Conservation (phyloP, 2,797 vertebrate species). For the Monodelphis domestica region DNA sequence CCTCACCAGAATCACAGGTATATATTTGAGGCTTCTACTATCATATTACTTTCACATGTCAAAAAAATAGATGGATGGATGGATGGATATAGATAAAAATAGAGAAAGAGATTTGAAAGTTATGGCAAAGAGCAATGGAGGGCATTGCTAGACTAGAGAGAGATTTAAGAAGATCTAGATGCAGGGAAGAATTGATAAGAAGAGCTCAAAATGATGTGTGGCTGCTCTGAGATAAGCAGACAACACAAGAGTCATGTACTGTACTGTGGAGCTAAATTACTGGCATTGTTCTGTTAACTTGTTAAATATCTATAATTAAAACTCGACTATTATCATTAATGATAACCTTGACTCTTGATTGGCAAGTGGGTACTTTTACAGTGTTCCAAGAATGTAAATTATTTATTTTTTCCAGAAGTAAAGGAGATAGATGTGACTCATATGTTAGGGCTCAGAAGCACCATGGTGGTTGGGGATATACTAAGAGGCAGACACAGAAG, state of each 20-base stretch:
- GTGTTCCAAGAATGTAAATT: constrained; percentile 65
- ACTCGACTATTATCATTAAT: constrained; percentile 78
- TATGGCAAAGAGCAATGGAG: not conserved
- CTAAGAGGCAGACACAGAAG: constrained; percentile 25
- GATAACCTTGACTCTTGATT: constrained; percentile 74
- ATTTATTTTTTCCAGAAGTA: constrained; percentile 52
- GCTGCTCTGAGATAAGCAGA: constrained; percentile 52
- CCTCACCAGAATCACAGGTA: not conserved
- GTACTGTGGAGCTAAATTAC: constrained; percentile 56
- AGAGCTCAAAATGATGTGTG: constrained; percentile 51
- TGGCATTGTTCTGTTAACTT: constrained; percentile 81
- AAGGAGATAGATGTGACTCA: constrained; percentile 18
- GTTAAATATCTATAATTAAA: constrained; percentile 80
- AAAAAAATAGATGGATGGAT: not conserved
- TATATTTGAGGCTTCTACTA: not conserved
- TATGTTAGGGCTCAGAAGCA: constrained; percentile 51
- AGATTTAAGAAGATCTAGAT: not conserved
- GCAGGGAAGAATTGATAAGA: constrained; percentile 46
- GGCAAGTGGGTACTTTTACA: constrained; percentile 71
- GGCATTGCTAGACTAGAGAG: not conserved
- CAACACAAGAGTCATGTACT: constrained; percentile 49
- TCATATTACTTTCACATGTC: not conserved
- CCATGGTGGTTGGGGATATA: not conserved
- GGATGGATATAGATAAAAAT: too few species aligned
- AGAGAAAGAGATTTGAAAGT: not conserved